Percentiles rank a stretch among this genome's conserved stretches.
phyloP scores from a whole-genome alignment of 2,113 vertebrate species.

The Tachysurus fulvidraco region DNA sequence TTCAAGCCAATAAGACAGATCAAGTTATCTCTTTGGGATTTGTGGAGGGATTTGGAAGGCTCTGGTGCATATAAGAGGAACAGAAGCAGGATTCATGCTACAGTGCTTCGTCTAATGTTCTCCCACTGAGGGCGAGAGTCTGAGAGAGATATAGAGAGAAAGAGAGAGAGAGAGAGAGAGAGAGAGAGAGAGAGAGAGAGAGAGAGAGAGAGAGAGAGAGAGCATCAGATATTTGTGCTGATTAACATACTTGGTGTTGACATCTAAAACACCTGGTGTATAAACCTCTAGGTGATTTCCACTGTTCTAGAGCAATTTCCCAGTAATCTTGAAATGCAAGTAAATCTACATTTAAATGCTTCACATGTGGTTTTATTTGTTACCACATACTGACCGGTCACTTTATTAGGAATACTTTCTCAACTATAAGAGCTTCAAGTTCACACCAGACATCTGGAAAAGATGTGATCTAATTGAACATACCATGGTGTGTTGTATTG shows the following conservation, averaged over 20 bases:
- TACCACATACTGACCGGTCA: background rate
- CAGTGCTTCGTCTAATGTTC: constrained; percentile 53
- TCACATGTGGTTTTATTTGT: background rate
- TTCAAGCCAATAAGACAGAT: constrained; percentile 15
- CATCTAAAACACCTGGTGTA: background rate
- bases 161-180: background rate
- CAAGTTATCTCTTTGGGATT: constrained; percentile 31
- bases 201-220: no score
- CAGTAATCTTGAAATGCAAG: background rate
- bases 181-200: background rate
- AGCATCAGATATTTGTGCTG: background rate
- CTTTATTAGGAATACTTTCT: background rate
- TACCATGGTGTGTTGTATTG: background rate
- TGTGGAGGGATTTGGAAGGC: constrained; percentile 35
- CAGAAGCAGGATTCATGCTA: constrained; percentile 58
- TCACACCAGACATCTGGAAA: background rate
- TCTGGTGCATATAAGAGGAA: constrained; percentile 43
- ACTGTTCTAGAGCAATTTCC: background rate
- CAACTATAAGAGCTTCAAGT: background rate
- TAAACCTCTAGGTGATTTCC: background rate
- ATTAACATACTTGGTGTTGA: background rate
- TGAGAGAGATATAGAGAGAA: background rate
- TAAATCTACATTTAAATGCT: background rate
- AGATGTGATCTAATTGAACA: background rate
- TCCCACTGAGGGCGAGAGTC: constrained; percentile 38